Percentiles rank a stretch among this genome's conserved stretches.
Conservation (phyloP, 2,113 vertebrate species). For the Xenopus borealis region DNA sequence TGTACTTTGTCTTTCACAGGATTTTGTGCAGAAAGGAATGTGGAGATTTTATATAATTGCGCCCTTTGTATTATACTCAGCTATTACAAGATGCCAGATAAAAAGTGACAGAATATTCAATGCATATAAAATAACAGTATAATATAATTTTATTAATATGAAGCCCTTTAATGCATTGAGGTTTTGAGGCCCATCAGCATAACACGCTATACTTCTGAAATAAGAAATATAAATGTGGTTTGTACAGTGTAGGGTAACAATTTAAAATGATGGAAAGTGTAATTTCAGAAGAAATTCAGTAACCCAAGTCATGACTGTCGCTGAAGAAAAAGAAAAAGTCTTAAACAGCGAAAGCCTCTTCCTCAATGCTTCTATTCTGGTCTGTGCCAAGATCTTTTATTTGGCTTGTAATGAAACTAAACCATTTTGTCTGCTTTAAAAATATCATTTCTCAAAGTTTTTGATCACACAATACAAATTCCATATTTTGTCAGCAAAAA, state of each 20-base stretch:
- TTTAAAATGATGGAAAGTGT: constrained; percentile 18
- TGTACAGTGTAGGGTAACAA: background rate
- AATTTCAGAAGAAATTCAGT: background rate
- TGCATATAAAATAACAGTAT: background rate
- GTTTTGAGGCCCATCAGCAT: background rate
- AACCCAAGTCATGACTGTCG: constrained; percentile 7
- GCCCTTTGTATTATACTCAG: no score
- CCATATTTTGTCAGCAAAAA: constrained; percentile 67
- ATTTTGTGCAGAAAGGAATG: no score
- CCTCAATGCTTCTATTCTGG: constrained; percentile 20
- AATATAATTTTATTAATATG: background rate
- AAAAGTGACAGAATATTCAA: background rate
- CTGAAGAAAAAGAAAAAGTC: background rate
- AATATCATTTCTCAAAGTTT: constrained; percentile 58
- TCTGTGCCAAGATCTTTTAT: background rate
- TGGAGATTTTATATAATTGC: no score
- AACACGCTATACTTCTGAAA: background rate
- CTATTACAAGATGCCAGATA: background rate
- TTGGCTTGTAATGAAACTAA: background rate
- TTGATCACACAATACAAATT: constrained; percentile 53
- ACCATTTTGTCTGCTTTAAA: constrained; percentile 52
- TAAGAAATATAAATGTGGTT: background rate
- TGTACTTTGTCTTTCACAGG: no score
- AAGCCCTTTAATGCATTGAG: no score
- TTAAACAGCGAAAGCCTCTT: background rate